Percentiles rank a stretch among this genome's conserved stretches.
Evolutionary conservation across 2,113 vertebrate genomes (phyloP).

Genomic region (Enhydra lutris): DNA sequence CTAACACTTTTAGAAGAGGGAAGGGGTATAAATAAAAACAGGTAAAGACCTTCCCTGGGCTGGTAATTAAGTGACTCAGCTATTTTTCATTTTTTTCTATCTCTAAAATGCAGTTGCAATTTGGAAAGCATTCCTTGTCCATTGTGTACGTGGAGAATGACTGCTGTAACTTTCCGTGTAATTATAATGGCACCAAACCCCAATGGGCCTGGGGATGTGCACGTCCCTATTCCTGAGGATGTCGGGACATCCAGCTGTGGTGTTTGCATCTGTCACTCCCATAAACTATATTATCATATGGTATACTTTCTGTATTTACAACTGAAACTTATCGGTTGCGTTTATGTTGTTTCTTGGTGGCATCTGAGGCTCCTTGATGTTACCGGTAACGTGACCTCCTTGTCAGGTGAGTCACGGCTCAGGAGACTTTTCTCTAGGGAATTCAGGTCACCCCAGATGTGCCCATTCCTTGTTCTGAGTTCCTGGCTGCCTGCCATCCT

Average conservation of each 20-base stretch:
- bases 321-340: background rate
- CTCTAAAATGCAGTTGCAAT: no score
- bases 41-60: background rate
- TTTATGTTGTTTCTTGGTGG: background rate
- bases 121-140: background rate
- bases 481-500: background rate
- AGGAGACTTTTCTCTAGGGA: background rate
- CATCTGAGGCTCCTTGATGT: background rate
- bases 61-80: background rate
- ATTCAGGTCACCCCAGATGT: background rate
- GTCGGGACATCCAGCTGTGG: background rate
- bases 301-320: background rate
- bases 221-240: fast-evolving
- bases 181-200: background rate
- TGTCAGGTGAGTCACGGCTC: background rate
- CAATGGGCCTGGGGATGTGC: background rate
- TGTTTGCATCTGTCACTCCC: background rate
- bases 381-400: background rate
- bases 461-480: background rate
- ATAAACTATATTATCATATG: background rate
- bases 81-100: background rate
- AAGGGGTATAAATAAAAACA: background rate
- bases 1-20: background rate
- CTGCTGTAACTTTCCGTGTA: background rate
- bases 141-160: background rate